Conservation (phyloP, 2,113 vertebrate species). For the Sturnus vulgaris region DNA sequence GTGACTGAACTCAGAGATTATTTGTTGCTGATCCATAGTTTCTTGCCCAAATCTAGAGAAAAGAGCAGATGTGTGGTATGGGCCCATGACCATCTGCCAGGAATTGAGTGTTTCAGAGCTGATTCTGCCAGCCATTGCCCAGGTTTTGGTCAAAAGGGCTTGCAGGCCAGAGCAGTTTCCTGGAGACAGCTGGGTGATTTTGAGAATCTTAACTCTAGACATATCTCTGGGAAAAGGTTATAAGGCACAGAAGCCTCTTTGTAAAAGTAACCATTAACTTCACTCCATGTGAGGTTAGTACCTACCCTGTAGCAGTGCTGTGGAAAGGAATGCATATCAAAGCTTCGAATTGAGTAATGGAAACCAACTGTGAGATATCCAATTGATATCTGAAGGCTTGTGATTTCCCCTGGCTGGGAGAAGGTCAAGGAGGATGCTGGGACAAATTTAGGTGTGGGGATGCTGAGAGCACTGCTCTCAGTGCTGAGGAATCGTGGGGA, state of each 20-base stretch:
- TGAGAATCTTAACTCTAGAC: not conserved
- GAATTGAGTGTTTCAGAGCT: not conserved
- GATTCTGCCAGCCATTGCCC: not conserved
- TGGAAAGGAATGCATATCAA: not conserved
- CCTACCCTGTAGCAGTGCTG: not conserved
- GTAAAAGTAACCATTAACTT: not conserved
- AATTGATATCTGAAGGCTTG: not conserved
- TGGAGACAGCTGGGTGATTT: not conserved
- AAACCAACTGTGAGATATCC: not conserved
- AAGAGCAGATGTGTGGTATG: not conserved
- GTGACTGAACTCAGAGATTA: not conserved
- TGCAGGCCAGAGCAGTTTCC: not conserved
- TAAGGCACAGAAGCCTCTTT: not conserved
- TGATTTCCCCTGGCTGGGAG: not conserved
- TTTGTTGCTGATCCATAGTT: not conserved
- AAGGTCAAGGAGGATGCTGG: not conserved
- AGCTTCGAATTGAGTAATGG: not conserved
- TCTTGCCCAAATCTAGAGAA: not conserved
- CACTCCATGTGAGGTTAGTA: fast-evolving
- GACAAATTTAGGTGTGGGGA: not conserved
- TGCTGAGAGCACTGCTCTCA: fast-evolving
- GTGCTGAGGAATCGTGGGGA: fast-evolving
- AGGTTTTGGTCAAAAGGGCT: not conserved
- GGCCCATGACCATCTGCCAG: not conserved
- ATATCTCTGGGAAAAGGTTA: not conserved